Conservation (phyloP, 2,113 vertebrate species). For the Gallinago paraguaiae region DNA sequence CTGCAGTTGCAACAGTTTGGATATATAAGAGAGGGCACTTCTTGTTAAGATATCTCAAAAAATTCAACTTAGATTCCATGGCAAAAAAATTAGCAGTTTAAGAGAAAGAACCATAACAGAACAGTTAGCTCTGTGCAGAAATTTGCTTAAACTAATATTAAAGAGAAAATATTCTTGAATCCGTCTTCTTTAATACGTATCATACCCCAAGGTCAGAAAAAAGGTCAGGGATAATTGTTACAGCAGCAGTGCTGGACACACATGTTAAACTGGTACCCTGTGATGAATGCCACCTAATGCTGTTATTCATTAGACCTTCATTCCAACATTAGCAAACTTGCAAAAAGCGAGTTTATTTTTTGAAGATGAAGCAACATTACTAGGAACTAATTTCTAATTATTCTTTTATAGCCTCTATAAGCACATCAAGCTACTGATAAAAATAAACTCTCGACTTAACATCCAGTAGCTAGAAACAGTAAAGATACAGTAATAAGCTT, state of each 20-base stretch:
- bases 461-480: background rate
- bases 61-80: conserved; percentile 37
- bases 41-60: conserved; percentile 64
- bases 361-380: background rate
- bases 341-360: background rate
- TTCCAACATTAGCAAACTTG: background rate
- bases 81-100: conserved; percentile 41
- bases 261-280: conserved; percentile 1
- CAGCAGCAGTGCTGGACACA: conserved; percentile 21
- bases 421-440: background rate
- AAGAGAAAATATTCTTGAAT: conserved; percentile 63
- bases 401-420: background rate
- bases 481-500: background rate
- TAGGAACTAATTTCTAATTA: background rate
- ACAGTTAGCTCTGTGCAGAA: conserved; percentile 26
- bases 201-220: conserved; percentile 51
- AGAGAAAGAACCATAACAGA: background rate
- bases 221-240: conserved; percentile 72
- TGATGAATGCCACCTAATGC: conserved; percentile 33
- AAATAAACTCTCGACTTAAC: background rate
- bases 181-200: conserved; percentile 52
- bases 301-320: background rate
- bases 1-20: conserved; percentile 47
- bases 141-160: conserved; percentile 70
- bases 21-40: conserved; percentile 56